These are phyloP conservation scores for Lagorchestes hirsutus DNA, from an alignment of 2,797 vertebrate species.

Conservation along the genomic window DNA sequence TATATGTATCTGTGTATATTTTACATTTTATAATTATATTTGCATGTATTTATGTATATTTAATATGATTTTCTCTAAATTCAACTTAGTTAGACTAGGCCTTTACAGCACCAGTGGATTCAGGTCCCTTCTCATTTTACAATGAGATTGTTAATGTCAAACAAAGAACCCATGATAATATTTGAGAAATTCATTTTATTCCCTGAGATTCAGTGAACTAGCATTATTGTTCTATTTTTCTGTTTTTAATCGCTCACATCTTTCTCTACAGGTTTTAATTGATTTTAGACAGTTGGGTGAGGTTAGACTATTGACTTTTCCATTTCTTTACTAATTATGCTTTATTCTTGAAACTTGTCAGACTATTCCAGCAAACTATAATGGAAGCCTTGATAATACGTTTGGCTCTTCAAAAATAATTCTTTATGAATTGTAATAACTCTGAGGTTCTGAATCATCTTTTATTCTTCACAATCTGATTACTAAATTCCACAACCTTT, in stretches of 20 bases:
- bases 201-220: background rate
- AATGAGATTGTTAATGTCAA: conserved; percentile 3
- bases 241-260: background rate
- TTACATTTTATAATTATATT: background rate
- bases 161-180: background rate
- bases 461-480: background rate
- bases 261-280: conserved; percentile 12
- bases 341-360: background rate
- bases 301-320: background rate
- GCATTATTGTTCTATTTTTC: conserved; percentile 37
- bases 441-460: background rate
- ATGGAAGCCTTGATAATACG: background rate
- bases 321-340: conserved; percentile 42
- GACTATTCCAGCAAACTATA: background rate
- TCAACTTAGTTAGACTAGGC: conserved; percentile 18
- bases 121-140: conserved; percentile 13
- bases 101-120: background rate
- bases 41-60: background rate
- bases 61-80: background rate
- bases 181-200: conserved; percentile 46
- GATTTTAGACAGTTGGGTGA: background rate
- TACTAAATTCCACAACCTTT: background rate
- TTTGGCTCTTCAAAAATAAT: background rate
- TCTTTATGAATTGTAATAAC: background rate
- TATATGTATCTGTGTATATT: no score